Percentiles rank a stretch among this genome's conserved stretches.
These are phyloP conservation scores for Momotus momota DNA, from an alignment of 2,797 vertebrate species.

Conservation along the genomic window DNA sequence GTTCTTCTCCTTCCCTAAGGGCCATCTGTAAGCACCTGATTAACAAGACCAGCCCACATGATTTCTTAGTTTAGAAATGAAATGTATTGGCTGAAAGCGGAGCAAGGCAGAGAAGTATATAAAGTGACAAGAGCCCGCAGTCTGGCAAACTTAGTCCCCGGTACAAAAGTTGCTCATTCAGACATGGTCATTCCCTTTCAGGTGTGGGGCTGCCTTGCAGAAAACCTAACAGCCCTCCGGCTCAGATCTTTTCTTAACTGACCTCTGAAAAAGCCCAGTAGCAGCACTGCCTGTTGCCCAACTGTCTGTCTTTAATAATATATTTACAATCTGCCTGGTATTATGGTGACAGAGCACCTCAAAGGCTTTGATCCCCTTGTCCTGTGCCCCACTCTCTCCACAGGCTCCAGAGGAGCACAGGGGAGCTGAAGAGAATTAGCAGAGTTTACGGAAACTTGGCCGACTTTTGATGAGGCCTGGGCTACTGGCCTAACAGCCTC, in stretches of 20 bases:
- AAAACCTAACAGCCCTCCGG: neutral
- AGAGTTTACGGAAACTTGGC: neutral
- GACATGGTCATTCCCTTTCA: accelerated
- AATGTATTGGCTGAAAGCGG: neutral
- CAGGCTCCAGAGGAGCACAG: neutral
- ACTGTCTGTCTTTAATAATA: neutral
- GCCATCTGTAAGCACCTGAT: neutral
- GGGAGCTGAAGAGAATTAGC: neutral
- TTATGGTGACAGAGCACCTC: neutral
- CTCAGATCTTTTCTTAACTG: neutral
- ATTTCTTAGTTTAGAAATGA: neutral
- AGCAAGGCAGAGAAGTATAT: neutral
- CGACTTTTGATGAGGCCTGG: neutral
- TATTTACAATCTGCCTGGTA: neutral
- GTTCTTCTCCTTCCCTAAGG: neutral
- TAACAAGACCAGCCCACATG: accelerated
- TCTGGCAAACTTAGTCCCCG: neutral
- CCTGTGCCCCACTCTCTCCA: accelerated
- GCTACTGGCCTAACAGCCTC: neutral
- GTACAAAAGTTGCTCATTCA: neutral
- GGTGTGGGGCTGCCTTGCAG: neutral
- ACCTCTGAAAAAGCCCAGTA: neutral
- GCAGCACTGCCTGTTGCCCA: neutral
- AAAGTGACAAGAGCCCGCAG: neutral
- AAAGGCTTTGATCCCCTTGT: neutral